Evolutionary conservation across 2,888 invertebrate genomes (phyloP).

Genomic region (Chelonus formosanus): DNA sequence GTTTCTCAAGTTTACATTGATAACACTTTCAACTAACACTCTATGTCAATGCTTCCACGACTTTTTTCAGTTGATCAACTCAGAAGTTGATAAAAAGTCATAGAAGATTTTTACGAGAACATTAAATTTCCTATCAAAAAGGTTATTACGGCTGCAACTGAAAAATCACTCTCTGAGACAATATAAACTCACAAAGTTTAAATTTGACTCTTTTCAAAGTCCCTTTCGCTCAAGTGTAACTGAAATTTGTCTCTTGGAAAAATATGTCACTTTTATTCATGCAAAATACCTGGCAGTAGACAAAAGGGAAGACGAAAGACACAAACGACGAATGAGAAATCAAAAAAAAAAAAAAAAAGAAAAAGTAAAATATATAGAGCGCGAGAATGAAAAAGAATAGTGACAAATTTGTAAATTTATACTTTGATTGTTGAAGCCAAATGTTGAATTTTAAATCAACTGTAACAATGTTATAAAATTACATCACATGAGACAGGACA

Average conservation of each 20-base stretch:
- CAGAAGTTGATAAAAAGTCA: too few relatives aligned
- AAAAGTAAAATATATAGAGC: slow-evolving; percentile 28
- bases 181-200: too few relatives aligned
- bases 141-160: too few relatives aligned
- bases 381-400: slow-evolving; percentile 29
- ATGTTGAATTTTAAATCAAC: neutral
- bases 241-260: slow-evolving; percentile 19
- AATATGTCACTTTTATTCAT: slow-evolving; percentile 33
- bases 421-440: slow-evolving; percentile 8
- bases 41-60: too few relatives aligned
- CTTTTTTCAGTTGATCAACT: too few relatives aligned
- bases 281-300: neutral
- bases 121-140: slow-evolving; percentile 12
- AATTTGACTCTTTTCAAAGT: slow-evolving; percentile 3
- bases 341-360: slow-evolving; percentile 30
- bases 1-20: too few relatives aligned
- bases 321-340: neutral
- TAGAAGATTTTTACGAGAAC: too few relatives aligned
- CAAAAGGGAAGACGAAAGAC: neutral
- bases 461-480: neutral
- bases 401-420: slow-evolving; percentile 5
- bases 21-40: too few relatives aligned
- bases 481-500: neutral
- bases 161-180: slow-evolving; percentile 6
- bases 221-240: slow-evolving; percentile 35